Evolutionary conservation across 2,113 vertebrate genomes (phyloP).

Genomic region (Callipepla californica): DNA sequence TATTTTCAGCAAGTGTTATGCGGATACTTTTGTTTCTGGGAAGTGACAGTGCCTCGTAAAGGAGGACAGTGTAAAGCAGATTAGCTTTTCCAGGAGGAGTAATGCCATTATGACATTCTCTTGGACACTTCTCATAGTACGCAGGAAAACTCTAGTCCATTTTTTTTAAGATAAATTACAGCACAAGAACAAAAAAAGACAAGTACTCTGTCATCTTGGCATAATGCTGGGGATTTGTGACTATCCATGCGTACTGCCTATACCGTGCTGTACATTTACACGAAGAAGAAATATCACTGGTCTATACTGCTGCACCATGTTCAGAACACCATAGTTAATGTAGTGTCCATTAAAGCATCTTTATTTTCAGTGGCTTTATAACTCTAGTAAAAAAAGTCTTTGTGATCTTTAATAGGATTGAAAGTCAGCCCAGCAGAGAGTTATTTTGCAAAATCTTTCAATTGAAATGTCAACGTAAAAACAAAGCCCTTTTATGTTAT

Average conservation of each 20-base stretch:
- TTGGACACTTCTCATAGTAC: constrained; percentile 43
- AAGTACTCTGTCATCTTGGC: constrained; percentile 74
- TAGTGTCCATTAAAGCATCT: constrained; percentile 39
- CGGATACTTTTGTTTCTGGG: constrained; percentile 54
- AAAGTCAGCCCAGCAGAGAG: background rate
- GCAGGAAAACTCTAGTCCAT: constrained; percentile 53
- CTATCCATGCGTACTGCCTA: constrained; percentile 40
- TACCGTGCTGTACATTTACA: constrained; percentile 10
- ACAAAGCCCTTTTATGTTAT: background rate
- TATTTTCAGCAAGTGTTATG: constrained; percentile 54
- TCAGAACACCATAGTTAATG: constrained; percentile 46
- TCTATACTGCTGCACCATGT: background rate
- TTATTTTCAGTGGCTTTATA: constrained; percentile 51
- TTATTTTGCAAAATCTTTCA: background rate
- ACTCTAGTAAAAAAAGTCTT: constrained; percentile 32
- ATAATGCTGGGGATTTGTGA: constrained; percentile 67
- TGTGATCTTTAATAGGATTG: background rate
- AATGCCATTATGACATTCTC: constrained; percentile 66
- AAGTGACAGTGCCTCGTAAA: constrained; percentile 65
- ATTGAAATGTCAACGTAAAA: background rate
- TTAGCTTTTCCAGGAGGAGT: constrained; percentile 67
- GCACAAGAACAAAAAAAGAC: constrained; percentile 69
- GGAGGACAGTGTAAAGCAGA: constrained; percentile 66
- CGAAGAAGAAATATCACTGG: constrained; percentile 56
- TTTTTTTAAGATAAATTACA: constrained; percentile 73